Evolutionary conservation across 2,888 invertebrate species (phyloP), one percentile per base, ranked within the genome.

Genomic region (Gibbula magus): DNA sequence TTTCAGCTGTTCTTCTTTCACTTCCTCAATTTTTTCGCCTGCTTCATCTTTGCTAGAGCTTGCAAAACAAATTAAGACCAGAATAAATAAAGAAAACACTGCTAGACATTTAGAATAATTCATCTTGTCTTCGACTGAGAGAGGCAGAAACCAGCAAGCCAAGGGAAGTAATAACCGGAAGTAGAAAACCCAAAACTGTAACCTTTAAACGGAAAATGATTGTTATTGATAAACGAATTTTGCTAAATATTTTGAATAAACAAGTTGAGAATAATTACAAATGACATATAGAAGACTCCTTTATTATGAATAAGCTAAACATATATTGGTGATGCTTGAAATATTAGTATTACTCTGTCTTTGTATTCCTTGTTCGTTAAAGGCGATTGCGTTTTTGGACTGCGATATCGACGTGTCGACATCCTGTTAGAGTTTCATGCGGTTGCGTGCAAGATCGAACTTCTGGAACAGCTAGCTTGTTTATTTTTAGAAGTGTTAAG

Each of bases 1-100:
- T 54, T 90, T 89, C 66, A 91, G 75, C 78, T 90, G 88, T 77
- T 86, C 85, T 8, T 84, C 80, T 54, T 91, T 89, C 2, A 87
- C 83, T 16, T 82, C 75, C 13, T 39, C 80, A 4, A 77, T 56
- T 78, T 79, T 78, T 7, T 76, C 81, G 20, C 76, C 79, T 39
- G 79, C 79, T 16, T 78, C 56, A 18, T 70, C 29, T 32, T 45
- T 45, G 13, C 13, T 45, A 13, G 45, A 45, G 13, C 45, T 45
- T 56, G 25, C 20, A 18, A 25, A 1, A n/a, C 8, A 56, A 25
- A 25, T 56, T 56, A 20, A 4, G 8, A 56, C 4, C n/a, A 56
- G 56, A n/a, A 4, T 10, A n/a, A 4, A 18, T n/a, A 56, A 56
- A 56, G 56, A 56, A 7, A 56, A 56, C 1, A 56, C 56, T 18